A percentile compares a stretch with the other conserved stretches of the same genome.
Evolutionary conservation across 1,140 invertebrate genomes (phyloP).

Genomic region (Phymastichus coffea): DNA sequence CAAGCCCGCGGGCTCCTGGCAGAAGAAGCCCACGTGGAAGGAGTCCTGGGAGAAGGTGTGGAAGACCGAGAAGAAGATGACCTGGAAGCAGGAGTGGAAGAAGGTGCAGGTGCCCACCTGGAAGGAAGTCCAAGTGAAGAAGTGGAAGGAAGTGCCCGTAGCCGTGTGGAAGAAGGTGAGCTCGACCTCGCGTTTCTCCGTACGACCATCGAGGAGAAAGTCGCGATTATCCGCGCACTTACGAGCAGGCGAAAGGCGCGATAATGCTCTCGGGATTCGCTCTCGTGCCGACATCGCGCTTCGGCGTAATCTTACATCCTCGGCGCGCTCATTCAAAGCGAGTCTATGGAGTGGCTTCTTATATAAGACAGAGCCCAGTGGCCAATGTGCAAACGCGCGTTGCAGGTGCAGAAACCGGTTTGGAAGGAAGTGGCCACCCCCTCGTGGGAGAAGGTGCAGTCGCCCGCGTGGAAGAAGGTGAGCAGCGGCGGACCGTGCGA

Average conservation of each 20-base stretch:
- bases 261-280: too few relatives aligned
- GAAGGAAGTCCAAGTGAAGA: slow-evolving; percentile 53
- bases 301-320: too few relatives aligned
- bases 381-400: too few relatives aligned
- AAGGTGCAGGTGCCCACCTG: slow-evolving; percentile 51
- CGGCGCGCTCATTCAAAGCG: too few relatives aligned
- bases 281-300: too few relatives aligned
- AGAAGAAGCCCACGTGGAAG: slow-evolving; percentile 53
- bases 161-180: slow-evolving; percentile 54
- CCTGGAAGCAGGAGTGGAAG: slow-evolving; percentile 55
- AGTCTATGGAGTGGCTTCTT: too few relatives aligned
- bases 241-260: too few relatives aligned
- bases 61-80: slow-evolving; percentile 52
- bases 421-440: slow-evolving; percentile 72
- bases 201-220: background rate
- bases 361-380: too few relatives aligned
- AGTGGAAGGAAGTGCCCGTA: slow-evolving; percentile 56
- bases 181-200: background rate
- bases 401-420: slow-evolving; percentile 52
- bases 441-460: slow-evolving; percentile 67
- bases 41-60: slow-evolving; percentile 55
- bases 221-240: too few relatives aligned
- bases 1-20: slow-evolving; percentile 66
- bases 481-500: too few relatives aligned
- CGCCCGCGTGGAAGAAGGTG: slow-evolving; percentile 60